Conservation (phyloP, 2,797 vertebrate species). For the Amblyraja radiata region DNA sequence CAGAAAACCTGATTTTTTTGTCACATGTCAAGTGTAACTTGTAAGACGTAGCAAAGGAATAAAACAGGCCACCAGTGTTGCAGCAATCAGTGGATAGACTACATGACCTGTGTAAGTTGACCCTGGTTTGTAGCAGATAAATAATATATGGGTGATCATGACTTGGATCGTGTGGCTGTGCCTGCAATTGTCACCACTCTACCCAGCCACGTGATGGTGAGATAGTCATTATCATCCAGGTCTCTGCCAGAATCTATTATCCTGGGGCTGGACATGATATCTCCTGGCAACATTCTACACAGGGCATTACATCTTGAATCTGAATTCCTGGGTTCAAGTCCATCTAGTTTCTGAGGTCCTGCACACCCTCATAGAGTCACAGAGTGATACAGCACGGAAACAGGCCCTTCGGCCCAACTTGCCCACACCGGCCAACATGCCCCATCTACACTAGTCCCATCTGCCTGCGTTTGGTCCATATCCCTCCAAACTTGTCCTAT, state of each 20-base stretch:
- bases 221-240: neutral
- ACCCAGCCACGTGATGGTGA: neutral
- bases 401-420: too few relatives aligned
- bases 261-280: neutral
- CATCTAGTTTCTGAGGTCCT: neutral
- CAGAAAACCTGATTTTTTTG: neutral
- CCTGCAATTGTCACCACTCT: neutral
- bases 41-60: neutral
- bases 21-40: neutral
- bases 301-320: neutral
- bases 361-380: neutral
- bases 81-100: neutral
- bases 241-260: neutral
- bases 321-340: neutral
- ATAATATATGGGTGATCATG: too few relatives aligned
- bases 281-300: neutral
- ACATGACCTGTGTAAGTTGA: too few relatives aligned
- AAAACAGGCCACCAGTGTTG: neutral
- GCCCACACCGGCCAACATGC: too few relatives aligned
- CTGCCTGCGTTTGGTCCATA: too few relatives aligned
- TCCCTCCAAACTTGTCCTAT: too few relatives aligned
- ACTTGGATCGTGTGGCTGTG: neutral
- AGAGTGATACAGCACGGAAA: too few relatives aligned
- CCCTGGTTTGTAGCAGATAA: too few relatives aligned
- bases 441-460: too few relatives aligned